Evolutionary conservation across 2,888 invertebrate genomes (phyloP).

Genomic region (Sisyra nigra): DNA sequence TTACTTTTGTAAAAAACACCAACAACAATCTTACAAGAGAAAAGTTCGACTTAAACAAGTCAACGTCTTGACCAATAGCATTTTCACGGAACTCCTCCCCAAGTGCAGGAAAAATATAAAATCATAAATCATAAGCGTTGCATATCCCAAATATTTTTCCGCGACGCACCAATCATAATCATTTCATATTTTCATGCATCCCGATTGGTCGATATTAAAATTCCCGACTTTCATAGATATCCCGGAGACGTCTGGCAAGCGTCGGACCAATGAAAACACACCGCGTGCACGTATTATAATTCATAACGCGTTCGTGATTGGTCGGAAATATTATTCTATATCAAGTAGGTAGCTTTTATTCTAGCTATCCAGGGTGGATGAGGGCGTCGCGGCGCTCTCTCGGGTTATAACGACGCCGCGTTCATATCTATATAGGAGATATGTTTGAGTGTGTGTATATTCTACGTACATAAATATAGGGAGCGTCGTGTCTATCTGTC

Average conservation of each 20-base stretch:
- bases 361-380: constrained; percentile 15
- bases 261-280: too few relatives aligned
- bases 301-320: constrained; percentile 41
- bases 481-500: background rate
- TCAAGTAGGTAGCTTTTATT: constrained; percentile 10
- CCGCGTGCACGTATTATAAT: constrained; percentile 34
- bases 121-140: too few relatives aligned
- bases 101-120: too few relatives aligned
- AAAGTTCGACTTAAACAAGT: too few relatives aligned
- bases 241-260: constrained; percentile 27
- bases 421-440: constrained; percentile 21
- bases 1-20: too few relatives aligned
- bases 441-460: too few relatives aligned
- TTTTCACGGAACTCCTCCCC: too few relatives aligned
- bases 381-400: constrained; percentile 24
- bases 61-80: too few relatives aligned
- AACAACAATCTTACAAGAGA: too few relatives aligned
- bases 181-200: background rate
- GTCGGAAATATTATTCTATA: constrained; percentile 21
- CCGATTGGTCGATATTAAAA: constrained; percentile 2
- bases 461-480: constrained; percentile 7
- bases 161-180: constrained; percentile 3
- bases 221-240: constrained; percentile 24
- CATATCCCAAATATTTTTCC: background rate
- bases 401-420: constrained; percentile 23